These are phyloP conservation scores for Nephrotoma flavescens DNA, from an alignment of 2,888 invertebrate genomes.

Conservation along the genomic window DNA sequence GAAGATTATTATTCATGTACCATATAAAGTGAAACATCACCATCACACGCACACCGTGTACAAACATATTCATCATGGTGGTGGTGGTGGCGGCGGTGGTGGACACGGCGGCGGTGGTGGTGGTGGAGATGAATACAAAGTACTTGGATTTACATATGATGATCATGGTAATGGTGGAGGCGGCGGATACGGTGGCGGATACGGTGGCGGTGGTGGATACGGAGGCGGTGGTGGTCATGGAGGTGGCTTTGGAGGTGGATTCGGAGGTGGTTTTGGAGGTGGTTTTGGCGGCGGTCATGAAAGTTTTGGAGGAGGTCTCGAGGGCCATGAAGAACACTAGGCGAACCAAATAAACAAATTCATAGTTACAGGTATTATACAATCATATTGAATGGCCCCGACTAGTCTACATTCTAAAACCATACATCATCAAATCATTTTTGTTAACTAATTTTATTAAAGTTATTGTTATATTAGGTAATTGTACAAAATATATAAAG, in stretches of 20 bases:
- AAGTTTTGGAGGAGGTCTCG: conserved; percentile 35
- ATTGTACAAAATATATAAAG: neutral
- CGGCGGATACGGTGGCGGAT: conserved; percentile 30
- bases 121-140: conserved; percentile 47
- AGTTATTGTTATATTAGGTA: neutral
- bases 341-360: neutral
- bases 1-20: conserved; percentile 65
- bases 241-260: conserved; percentile 13
- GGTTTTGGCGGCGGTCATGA: conserved; percentile 30
- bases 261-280: conserved; percentile 30
- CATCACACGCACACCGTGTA: conserved; percentile 66
- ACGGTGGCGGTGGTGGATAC: conserved; percentile 29
- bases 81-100: conserved; percentile 26
- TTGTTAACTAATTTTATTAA: neutral
- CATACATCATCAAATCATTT: neutral
- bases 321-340: conserved; percentile 16
- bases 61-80: conserved; percentile 52
- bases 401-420: neutral
- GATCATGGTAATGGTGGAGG: conserved; percentile 28
- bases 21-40: conserved; percentile 58
- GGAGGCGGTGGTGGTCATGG: neutral
- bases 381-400: neutral
- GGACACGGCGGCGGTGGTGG: conserved; percentile 37
- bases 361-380: neutral
- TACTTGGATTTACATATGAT: conserved; percentile 50